phyloP scores from a whole-genome alignment of 2,797 vertebrate genomes.

The Pipistrellus nathusii region DNA sequence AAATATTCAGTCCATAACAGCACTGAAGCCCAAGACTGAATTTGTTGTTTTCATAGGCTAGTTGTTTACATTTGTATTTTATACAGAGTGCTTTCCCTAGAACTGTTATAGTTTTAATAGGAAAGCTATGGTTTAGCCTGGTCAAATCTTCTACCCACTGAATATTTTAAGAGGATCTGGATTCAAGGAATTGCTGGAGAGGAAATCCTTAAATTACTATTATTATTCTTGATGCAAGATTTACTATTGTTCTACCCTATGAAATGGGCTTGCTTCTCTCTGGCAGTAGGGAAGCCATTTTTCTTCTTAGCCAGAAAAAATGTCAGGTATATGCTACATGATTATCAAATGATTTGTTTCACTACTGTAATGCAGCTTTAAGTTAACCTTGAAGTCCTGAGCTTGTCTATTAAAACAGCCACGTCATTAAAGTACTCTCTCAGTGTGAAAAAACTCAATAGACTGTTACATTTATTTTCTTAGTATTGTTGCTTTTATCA shows the following conservation, averaged over 20 bases:
- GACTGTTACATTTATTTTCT: not conserved
- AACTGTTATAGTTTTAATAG: conserved; percentile 51
- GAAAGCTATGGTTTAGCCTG: not conserved
- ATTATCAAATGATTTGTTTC: conserved; percentile 39
- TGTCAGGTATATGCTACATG: not conserved
- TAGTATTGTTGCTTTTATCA: conserved; percentile 55
- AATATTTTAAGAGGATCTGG: conserved; percentile 53
- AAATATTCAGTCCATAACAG: conserved; percentile 23
- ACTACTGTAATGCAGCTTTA: not conserved
- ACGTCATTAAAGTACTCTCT: not conserved
- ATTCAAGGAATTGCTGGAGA: conserved; percentile 56
- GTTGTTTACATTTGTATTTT: conserved; percentile 50
- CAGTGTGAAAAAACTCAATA: conserved; percentile 42
- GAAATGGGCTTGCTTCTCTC: not conserved
- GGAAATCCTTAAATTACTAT: conserved; percentile 49
- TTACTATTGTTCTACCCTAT: not conserved
- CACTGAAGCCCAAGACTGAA: conserved; percentile 22
- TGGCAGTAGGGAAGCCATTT: not conserved
- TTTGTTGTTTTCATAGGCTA: conserved; percentile 40
- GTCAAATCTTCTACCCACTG: conserved; percentile 10
- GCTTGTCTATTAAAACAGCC: conserved; percentile 27
- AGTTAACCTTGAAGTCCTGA: not conserved
- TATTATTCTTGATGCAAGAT: conserved; percentile 16
- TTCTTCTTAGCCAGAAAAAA: conserved; percentile 25
- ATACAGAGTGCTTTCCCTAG: conserved; percentile 37